Evolutionary conservation across 2,888 invertebrate genomes (phyloP), one percentile per base, ranked within the genome.

Genomic region (Punctoribates punctum): DNA sequence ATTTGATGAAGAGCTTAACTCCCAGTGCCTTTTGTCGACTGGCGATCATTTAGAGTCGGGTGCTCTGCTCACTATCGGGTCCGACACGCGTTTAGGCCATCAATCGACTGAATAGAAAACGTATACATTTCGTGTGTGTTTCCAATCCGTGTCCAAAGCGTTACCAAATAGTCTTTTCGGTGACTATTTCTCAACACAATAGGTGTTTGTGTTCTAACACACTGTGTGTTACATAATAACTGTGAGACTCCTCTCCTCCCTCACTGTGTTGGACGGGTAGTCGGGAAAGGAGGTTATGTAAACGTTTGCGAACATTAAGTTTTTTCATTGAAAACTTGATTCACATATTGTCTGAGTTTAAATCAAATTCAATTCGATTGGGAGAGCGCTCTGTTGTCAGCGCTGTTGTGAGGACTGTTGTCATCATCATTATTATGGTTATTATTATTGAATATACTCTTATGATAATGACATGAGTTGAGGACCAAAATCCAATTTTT

Each of bases 1-100:
- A 70, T 70, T 70, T 70, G 70, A 70, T 70, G 70, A 70, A 70
- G 42, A 70, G 70, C 70, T 70, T 70, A 70, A 70, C 42, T 65
- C 70, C 11, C 70, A 70, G 70, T 70, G 70, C 25, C 42, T 23
- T n/a, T 70, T 70, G 42, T 46, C 13, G 60, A 60, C 23, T 20
- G 25, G n/a, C 34, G 6, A 70, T 20, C 42, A 70, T 70, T 70
- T 38, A 70, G 70, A 9, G 70, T 17, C 29, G 42, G 42, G 70
- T 20, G 42, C 46, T 15, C 42, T 23, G 42, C 70, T 25, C 20
- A 15, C 38, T 70, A 46, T 65, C 38, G 67, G 42, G 42, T 20
- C 42, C 20, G 70, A 46, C 70, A 70, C 70, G 70, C 70, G 70
- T 70, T 70, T 20, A 70, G 38, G 38, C 20, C 42, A 70, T 46